Evolutionary conservation across 92 coral and sea anemone genomes (phyloP), one percentile per base, ranked within the genome.

Genomic region (Porites cylindrica): DNA sequence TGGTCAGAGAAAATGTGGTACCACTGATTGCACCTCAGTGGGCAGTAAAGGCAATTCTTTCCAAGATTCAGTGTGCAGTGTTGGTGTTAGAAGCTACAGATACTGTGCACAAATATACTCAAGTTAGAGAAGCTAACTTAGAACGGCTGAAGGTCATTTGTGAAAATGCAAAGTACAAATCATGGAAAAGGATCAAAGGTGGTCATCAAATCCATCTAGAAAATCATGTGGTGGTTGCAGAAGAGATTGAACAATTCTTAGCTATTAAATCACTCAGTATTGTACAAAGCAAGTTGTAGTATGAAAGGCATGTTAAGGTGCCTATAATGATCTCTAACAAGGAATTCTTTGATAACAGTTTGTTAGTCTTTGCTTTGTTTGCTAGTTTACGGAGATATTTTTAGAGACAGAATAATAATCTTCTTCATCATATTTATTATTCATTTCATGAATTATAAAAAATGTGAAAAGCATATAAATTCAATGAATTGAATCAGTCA

Each of bases 161-260:
- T 75, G 21, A 79, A 24, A 74, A 50, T 85, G 92, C 94, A 47
- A 75, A 62, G 56, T 75, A 64, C 51, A 79, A 32, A 23, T 32
- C 65, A 38, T 58, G 64, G 13, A 76, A 76, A 38, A 90, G 18
- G 32, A 78, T 85, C 51, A 85, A 81, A 77, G 96, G 96, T 50
- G 91, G 91, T 62, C 96, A 93, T 47, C 79, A 88, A 51, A 82
- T 91, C 14, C 96, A 93, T 86, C 76, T 93, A 24, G 86, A 91
- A 66, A 81, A 85, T 24, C 92, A 94, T 43, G 86, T 65, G 21
- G 51, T 50, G 58, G 86, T 80, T 72, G 94, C 90, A 19, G 47
- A 43, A 18, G 85, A 75, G 68, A 89, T 92, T 50, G 63, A 62
- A 75, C 13, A 51, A 13, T 83, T 83, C 43, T 75, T 83, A 61